phyloP scores from a whole-genome alignment of 2,888 invertebrate genomes.

The Netelia melanura region DNA sequence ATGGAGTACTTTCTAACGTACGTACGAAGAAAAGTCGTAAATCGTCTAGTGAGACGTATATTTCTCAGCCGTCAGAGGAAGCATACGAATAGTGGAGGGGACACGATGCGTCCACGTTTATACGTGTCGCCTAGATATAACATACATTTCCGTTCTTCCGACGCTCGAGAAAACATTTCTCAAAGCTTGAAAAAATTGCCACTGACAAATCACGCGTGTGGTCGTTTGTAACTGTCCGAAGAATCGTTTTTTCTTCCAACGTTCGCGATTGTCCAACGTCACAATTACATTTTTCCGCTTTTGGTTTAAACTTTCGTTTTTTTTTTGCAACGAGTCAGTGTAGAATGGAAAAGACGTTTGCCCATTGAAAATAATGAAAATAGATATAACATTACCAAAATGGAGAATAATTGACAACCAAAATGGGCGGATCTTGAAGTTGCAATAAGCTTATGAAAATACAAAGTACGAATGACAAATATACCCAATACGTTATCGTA shows the following conservation, averaged over 20 bases:
- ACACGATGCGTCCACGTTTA: not conserved
- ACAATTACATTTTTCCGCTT: not conserved
- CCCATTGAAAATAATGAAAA: too few species aligned
- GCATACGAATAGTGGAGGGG: not conserved
- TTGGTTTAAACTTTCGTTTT: not conserved
- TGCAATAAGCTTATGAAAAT: too few species aligned
- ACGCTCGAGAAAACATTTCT: constrained; percentile 19
- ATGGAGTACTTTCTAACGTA: not conserved
- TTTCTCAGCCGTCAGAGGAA: not conserved
- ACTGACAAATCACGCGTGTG: constrained; percentile 26
- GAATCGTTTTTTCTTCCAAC: not conserved
- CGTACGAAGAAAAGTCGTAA: constrained; percentile 12
- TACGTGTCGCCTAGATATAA: not conserved
- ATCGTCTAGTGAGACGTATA: constrained; percentile 6
- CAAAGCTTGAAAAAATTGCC: not conserved
- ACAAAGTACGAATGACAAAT: too few species aligned
- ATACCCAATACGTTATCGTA: too few species aligned
- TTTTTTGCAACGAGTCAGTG: too few species aligned
- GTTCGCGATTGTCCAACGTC: not conserved
- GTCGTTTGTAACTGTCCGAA: not conserved
- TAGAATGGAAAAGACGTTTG: too few species aligned
- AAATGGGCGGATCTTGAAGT: too few species aligned
- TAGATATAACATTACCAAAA: too few species aligned
- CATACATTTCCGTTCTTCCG: constrained; percentile 9
- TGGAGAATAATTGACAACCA: too few species aligned